phyloP scores from a whole-genome alignment of 2,888 invertebrate genomes.

The Pandemis cinnamomeana region DNA sequence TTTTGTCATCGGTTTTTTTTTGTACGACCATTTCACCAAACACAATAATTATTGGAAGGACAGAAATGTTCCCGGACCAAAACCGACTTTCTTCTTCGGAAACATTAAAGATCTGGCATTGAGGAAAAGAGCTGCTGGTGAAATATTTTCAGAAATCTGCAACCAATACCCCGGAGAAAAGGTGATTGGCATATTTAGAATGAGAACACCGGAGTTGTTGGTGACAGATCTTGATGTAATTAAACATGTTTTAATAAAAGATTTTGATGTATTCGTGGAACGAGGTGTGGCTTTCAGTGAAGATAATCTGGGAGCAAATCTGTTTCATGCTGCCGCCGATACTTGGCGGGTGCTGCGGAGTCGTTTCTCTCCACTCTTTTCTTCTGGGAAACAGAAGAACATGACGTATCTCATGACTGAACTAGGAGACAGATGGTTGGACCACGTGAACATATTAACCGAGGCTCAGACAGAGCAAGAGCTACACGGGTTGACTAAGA shows the following conservation, averaged over 20 bases:
- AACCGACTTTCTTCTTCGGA: constrained; percentile 50
- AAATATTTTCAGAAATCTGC: constrained; percentile 47
- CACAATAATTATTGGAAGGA: constrained; percentile 48
- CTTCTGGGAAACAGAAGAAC: constrained; percentile 43
- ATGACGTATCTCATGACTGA: constrained; percentile 43
- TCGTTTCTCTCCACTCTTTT: constrained; percentile 43
- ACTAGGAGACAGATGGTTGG: constrained; percentile 19
- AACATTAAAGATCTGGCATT: constrained; percentile 47
- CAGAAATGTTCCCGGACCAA: constrained; percentile 48
- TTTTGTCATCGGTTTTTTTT: background rate
- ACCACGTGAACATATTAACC: constrained; percentile 4
- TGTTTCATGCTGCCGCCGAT: constrained; percentile 40
- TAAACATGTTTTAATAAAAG: constrained; percentile 45
- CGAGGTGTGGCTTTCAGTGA: constrained; percentile 36
- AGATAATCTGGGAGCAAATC: constrained; percentile 37
- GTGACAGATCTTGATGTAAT: constrained; percentile 45
- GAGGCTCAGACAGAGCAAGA: constrained; percentile 17
- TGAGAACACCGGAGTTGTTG: constrained; percentile 40
- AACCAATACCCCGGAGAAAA: constrained; percentile 50
- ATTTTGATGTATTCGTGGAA: constrained; percentile 44
- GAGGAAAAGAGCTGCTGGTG: constrained; percentile 41
- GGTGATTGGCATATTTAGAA: constrained; percentile 49
- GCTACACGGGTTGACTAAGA: constrained; percentile 17
- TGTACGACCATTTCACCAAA: constrained; percentile 46
- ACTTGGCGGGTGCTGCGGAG: constrained; percentile 44